Conservation (phyloP, 1,140 invertebrate species). For the Euwallacea fornicatus region DNA sequence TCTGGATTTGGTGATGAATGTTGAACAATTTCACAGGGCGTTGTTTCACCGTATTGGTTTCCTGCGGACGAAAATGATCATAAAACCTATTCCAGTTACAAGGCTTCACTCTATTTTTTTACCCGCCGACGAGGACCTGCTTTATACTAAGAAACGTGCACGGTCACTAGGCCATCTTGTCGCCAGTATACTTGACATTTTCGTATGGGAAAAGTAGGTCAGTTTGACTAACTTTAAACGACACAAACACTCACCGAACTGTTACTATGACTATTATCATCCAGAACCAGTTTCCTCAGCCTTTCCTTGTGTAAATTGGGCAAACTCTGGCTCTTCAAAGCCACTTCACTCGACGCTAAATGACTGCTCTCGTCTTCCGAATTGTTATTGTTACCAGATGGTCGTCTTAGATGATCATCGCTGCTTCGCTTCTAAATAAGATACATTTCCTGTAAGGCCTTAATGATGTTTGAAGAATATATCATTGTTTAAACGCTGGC, state of each 20-base stretch:
- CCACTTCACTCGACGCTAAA: slow-evolving; percentile 55
- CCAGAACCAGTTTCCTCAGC: slow-evolving; percentile 41
- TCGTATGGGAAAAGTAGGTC: too few relatives aligned
- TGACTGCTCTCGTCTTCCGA: slow-evolving; percentile 53
- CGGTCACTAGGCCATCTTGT: too few relatives aligned
- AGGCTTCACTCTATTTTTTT: too few relatives aligned
- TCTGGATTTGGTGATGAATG: slow-evolving; percentile 59
- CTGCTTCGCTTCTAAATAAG: slow-evolving; percentile 53
- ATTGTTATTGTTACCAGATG: slow-evolving; percentile 77
- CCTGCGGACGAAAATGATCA: slow-evolving; percentile 44
- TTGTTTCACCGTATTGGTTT: slow-evolving; percentile 57
- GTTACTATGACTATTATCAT: slow-evolving; percentile 49
- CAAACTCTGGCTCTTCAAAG: slow-evolving; percentile 71
- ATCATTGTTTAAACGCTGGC: too few relatives aligned
- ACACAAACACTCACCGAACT: slow-evolving; percentile 59
- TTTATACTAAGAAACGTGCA: too few relatives aligned
- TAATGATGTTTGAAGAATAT: too few relatives aligned
- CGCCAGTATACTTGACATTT: too few relatives aligned
- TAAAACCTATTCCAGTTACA: too few relatives aligned
- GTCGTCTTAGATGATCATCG: slow-evolving; percentile 58
- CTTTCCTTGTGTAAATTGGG: slow-evolving; percentile 64
- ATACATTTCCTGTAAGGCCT: too few relatives aligned
- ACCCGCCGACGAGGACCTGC: too few relatives aligned
- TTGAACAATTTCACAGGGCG: slow-evolving; percentile 68
- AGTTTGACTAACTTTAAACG: not conserved